A percentile compares a stretch with the other conserved stretches of the same genome.
phyloP scores from a whole-genome alignment of 2,797 vertebrate species.

The Tarsius wallacei region DNA sequence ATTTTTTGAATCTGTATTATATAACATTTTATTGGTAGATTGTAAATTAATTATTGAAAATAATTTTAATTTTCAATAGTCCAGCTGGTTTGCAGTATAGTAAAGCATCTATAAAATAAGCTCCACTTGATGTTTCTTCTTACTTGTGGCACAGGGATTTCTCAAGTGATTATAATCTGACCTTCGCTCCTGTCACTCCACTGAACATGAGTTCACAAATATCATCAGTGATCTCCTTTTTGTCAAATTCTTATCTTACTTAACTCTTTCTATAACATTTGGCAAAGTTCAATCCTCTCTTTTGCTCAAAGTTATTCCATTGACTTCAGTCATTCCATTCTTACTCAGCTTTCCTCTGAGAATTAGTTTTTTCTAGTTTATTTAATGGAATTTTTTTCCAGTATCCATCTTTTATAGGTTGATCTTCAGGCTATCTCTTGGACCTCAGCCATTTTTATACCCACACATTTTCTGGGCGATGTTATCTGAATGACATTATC shows the following conservation, averaged over 20 bases:
- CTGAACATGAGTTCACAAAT: not conserved
- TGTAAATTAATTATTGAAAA: not conserved
- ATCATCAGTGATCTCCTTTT: not conserved
- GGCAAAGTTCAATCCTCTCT: not conserved
- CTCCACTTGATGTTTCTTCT: not conserved
- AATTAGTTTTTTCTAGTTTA: not conserved
- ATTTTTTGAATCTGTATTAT: not conserved
- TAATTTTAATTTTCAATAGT: not conserved
- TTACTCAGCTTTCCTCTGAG: not conserved
- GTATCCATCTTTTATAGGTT: not conserved
- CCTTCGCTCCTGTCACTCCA: not conserved
- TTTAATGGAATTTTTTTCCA: not conserved
- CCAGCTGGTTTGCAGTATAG: not conserved
- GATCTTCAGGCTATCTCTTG: not conserved
- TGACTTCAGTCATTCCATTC: not conserved
- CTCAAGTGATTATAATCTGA: not conserved
- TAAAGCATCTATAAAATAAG: not conserved
- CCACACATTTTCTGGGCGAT: not conserved
- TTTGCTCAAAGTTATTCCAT: not conserved
- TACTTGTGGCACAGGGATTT: not conserved
- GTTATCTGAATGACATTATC: constrained; percentile 9
- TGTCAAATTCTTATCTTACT: not conserved
- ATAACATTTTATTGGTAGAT: not conserved
- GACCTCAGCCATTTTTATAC: not conserved
- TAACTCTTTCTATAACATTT: not conserved